A percentile compares a stretch with the other conserved stretches of the same genome.
Evolutionary conservation across 2,113 vertebrate species (phyloP).

Genomic region (Epinephelus fuscoguttatus): DNA sequence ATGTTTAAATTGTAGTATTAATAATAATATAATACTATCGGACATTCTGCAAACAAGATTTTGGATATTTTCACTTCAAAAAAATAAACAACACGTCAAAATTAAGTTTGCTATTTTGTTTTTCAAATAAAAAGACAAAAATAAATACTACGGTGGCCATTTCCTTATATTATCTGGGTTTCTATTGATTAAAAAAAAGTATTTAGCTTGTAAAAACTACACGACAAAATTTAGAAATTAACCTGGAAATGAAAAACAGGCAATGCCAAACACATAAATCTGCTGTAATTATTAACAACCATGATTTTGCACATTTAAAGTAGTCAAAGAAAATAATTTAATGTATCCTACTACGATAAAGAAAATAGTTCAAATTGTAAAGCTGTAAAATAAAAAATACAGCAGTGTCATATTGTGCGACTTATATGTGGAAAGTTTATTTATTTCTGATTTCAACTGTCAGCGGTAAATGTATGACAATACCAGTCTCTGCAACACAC

Average conservation of each 20-base stretch:
- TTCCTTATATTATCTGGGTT: background rate
- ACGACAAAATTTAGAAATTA: background rate
- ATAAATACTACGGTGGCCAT: background rate
- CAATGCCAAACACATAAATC: background rate
- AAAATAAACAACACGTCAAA: background rate
- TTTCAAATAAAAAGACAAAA: background rate
- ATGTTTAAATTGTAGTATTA: background rate
- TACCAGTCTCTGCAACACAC: constrained; percentile 27
- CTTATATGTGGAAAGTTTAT: constrained; percentile 22
- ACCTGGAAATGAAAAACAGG: background rate
- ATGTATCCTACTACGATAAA: background rate
- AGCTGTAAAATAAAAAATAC: background rate
- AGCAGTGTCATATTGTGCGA: background rate
- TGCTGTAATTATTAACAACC: background rate
- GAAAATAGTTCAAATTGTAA: background rate
- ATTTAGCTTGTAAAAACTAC: background rate
- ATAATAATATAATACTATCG: background rate
- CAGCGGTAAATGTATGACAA: constrained; percentile 42
- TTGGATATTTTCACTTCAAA: background rate
- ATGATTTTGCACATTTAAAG: background rate
- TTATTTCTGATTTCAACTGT: constrained; percentile 39
- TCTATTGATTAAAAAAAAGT: background rate
- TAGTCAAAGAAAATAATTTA: background rate
- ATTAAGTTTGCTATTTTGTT: background rate
- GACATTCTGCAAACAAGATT: background rate